A percentile compares a stretch with the other conserved stretches of the same genome.
Conservation (phyloP, 1,140 invertebrate species). For the Scylla paramamosain region DNA sequence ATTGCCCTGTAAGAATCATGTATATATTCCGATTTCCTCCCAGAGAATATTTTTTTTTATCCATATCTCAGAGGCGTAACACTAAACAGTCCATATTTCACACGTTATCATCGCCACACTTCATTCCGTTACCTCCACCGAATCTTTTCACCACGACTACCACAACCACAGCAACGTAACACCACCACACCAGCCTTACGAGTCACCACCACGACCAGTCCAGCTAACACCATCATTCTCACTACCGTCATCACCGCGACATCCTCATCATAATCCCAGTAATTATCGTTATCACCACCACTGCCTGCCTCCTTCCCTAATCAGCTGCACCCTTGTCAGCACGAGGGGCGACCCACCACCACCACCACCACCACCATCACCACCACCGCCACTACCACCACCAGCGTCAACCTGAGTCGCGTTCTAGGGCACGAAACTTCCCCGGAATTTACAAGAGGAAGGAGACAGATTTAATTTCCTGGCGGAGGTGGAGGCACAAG, state of each 20-base stretch:
- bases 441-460: slow-evolving; percentile 48
- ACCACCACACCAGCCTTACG: too few relatives aligned
- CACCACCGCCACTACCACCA: too few relatives aligned
- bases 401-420: not conserved
- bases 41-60: too few relatives aligned
- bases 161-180: too few relatives aligned
- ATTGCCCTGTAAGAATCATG: too few relatives aligned
- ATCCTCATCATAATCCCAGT: not conserved
- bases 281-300: not conserved
- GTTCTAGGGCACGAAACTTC: slow-evolving; percentile 16
- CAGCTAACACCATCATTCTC: not conserved
- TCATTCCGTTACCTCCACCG: too few relatives aligned
- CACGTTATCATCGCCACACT: too few relatives aligned
- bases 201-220: not conserved
- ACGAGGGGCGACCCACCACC: not conserved
- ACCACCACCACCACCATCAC: not conserved
- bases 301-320: not conserved
- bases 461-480: slow-evolving; percentile 57
- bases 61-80: too few relatives aligned
- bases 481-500: slow-evolving; percentile 19
- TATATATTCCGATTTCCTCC: too few relatives aligned
- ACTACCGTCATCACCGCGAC: not conserved
- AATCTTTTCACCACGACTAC: too few relatives aligned
- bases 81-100: not conserved
- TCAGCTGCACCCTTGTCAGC: not conserved